Base-by-base conservation (phyloP, 2,113 vertebrate species). In the Setophaga petechia region DNA sequence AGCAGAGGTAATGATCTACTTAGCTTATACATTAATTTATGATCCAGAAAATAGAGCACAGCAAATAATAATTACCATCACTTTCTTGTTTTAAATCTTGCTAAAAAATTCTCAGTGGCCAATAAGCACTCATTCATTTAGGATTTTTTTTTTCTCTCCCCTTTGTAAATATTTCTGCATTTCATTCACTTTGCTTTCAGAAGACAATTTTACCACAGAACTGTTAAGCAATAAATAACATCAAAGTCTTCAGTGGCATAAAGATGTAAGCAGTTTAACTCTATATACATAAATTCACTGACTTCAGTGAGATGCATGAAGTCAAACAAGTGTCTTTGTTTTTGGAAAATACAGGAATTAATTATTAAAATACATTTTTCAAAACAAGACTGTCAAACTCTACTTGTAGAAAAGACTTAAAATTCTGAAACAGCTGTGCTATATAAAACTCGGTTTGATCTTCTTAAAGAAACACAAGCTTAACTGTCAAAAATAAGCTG, bases 361-460 rank as follows among this genome's bases (percentile, higher is more conserved):
- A 96, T 95, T 95, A 94, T 96, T 94, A 93, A 96, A 96, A 96
- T 87, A 66, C n/a, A 43, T 91, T 87, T 95, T 93, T 83, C 69
- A 88, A 96, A 97, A 86, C 37, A 41, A 81, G 73, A 61, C 91
- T 85, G 77, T 69, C 90, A 93, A 91, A 93, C 54, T 95, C 44
- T 81, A 58, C 87, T 92, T 94, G 95, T 76, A 90, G 82, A 54
- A 94, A 92, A 90, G 31, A 84, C 49, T 87, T 84, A 84, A 84
- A 94, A 93, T 91, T 90, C 81, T 83, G 20, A 91, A 89, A 80
- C 87, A 94, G 55, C 27, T 77, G 72, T 94, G 76, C 52, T 93
- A 23, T 55, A 90, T 57, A 79, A 95, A 94, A 68, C 25, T 87
- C 41, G 18, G 65, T 84, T 90, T 97, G 86, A 96, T 89, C 74